phyloP scores from a whole-genome alignment of 2,888 invertebrate species.

The Tenthredo livida region DNA sequence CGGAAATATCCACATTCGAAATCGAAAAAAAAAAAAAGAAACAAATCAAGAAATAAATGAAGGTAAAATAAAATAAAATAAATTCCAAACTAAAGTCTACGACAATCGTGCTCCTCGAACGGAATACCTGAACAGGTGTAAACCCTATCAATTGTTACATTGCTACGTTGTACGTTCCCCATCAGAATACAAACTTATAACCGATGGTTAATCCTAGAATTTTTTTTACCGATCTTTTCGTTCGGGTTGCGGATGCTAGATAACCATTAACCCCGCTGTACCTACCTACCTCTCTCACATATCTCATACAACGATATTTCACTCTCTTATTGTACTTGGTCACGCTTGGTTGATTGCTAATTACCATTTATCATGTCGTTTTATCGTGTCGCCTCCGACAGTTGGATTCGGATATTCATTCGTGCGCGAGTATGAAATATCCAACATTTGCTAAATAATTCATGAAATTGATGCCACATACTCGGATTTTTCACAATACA shows the following conservation, averaged over 20 bases:
- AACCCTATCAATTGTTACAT: conserved; percentile 31
- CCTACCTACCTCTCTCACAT: background rate
- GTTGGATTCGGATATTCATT: background rate
- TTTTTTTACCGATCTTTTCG: conserved; percentile 25
- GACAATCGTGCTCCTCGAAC: background rate
- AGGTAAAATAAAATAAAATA: conserved; percentile 12
- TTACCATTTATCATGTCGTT: conserved; percentile 9
- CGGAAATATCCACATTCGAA: conserved; percentile 15
- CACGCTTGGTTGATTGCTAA: conserved; percentile 36
- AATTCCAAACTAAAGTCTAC: conserved; percentile 22
- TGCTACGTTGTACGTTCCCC: background rate
- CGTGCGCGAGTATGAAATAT: background rate
- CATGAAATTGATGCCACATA: background rate
- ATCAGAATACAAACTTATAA: conserved; percentile 29
- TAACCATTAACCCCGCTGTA: conserved; percentile 13
- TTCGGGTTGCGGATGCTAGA: conserved; percentile 19
- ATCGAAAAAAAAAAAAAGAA: background rate
- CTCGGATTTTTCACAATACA: background rate
- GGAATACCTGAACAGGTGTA: conserved; percentile 46
- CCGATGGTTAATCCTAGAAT: background rate
- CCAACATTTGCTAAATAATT: background rate
- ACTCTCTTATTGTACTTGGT: conserved; percentile 6
- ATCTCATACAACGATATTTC: conserved; percentile 9
- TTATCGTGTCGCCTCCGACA: background rate
- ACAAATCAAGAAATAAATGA: background rate